Evolutionary conservation across 2,797 vertebrate genomes (phyloP), one percentile per base, ranked within the genome.

Genomic region (Botia almorhae): DNA sequence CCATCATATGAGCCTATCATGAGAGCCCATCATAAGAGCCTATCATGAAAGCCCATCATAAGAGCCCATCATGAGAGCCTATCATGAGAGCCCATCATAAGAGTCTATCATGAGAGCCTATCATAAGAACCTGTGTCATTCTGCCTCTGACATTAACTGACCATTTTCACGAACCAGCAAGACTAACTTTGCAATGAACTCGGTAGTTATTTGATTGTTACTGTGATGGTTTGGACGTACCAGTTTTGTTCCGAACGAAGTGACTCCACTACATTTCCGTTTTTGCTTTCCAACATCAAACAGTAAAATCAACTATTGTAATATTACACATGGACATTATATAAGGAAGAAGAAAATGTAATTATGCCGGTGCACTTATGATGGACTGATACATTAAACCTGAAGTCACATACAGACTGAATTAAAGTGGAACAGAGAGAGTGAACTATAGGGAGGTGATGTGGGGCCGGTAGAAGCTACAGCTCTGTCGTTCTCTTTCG

Each of bases 401-500:
- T 71, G 46, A 79, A 71, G 46, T 78, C 26, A 69, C 67, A 63
- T 69, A 78, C 36, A 69, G n/a, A 39, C 58, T 53, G 58, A 79
- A 71, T 70, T 29, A 63, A 29, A 63, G 56, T 64, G 61, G 71
- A 79, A 79, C 58, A 79, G 70, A 79, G 76, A 63, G 56, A 26
- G 19, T 23, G 56, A 63, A 33, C 7, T 17, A 63, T 33, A 3
- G 26, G 7, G 60, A 71, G 19, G 76, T 23, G 68, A 79, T 70
- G 68, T 16, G 39, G 46, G 39, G 48, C 46, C 39, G 68, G n/a
- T 77, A 58, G 70, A 48, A 71, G 67, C 67, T 19, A 61, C 67
- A 51, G 43, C 68, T 64, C 46, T 64, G 68, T 16, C 17, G 23
- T 72, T 73, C 78, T 68, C 89, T 88, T 90, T 89, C 85, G 79